Base-by-base conservation (phyloP, 2,888 invertebrate species). In the Agrenia bidenticulata region DNA sequence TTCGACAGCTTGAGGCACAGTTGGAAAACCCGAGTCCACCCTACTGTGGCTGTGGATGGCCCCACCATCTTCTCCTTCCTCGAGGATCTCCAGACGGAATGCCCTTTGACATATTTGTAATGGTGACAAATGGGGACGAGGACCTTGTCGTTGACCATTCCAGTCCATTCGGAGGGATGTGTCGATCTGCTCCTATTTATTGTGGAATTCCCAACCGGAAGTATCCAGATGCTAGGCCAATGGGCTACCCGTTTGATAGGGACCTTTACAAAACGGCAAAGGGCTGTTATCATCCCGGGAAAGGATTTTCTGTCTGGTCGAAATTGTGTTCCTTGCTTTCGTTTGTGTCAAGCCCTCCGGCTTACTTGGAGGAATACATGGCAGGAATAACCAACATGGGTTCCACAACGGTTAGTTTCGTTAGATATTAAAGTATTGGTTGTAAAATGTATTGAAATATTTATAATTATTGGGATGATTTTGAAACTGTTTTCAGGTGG, bases 211-310 rank as follows among this genome's bases (percentile, higher is more conserved):
- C 85, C 58, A 89, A 90, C 80, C 84, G 85, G 62, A 82, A 86
- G 76, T 93, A 89, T 80, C 92, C 92, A 0, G 92, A 93, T 80
- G 84, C 84, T 45, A 85, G 89, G 63, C 80, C 89, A 7, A 92
- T 92, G 92, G 92, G 92, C 51, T 93, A 61, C 19, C 61, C 61
- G 7, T 61, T 61, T 37, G 61, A 61, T 53, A 45, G 59, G 32
- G 24, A 17, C 4, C 51, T 26, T 9, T 49, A 24, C 26, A 17
- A 24, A 17, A 15, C 15, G 5, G 21, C 21, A 4, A 17, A 13
- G 21, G 51, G 15, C 15, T 21, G 26, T 15, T 11, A 7, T 4
- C 26, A 17, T 4, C 11, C 32, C 32, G 32, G 32, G 11, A 32
- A n/a, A n/a, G 49, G 49, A 17, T 49, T 49, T 7, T 49, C 49